These are phyloP conservation scores for Megaceryle torquata DNA, from an alignment of 2,113 vertebrate genomes.

Conservation along the genomic window DNA sequence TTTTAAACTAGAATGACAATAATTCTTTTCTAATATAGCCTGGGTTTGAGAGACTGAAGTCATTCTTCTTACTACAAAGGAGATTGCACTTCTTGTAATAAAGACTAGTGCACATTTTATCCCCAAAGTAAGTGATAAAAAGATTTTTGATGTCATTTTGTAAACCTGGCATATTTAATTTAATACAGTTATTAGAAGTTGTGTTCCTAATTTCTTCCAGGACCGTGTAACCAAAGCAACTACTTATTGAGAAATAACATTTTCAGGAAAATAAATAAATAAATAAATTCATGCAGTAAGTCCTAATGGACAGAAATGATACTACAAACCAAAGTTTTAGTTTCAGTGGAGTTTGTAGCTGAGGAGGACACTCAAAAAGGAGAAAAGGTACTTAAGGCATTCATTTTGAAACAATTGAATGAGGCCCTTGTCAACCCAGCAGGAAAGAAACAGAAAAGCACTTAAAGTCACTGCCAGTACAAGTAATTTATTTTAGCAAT, in stretches of 20 bases:
- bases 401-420: conserved; percentile 67
- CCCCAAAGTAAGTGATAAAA: not conserved
- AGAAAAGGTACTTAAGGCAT: conserved; percentile 55
- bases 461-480: conserved; percentile 49
- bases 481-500: conserved; percentile 69
- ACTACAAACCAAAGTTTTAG: conserved; percentile 36
- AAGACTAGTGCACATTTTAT: not conserved
- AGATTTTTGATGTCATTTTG: not conserved
- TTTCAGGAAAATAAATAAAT: not conserved
- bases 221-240: not conserved
- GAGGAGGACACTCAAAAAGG: conserved; percentile 16
- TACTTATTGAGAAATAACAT: not conserved
- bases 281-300: not conserved
- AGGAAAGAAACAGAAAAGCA: conserved; percentile 62
- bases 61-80: not conserved
- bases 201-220: not conserved
- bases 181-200: not conserved
- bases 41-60: not conserved
- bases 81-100: not conserved
- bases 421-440: conserved; percentile 63
- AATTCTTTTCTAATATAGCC: not conserved
- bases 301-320: not conserved
- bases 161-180: not conserved
- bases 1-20: not conserved
- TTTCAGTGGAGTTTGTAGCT: conserved; percentile 24